Conservation (phyloP, 2,113 vertebrate species). For the Beaufortia kweichowensis region DNA sequence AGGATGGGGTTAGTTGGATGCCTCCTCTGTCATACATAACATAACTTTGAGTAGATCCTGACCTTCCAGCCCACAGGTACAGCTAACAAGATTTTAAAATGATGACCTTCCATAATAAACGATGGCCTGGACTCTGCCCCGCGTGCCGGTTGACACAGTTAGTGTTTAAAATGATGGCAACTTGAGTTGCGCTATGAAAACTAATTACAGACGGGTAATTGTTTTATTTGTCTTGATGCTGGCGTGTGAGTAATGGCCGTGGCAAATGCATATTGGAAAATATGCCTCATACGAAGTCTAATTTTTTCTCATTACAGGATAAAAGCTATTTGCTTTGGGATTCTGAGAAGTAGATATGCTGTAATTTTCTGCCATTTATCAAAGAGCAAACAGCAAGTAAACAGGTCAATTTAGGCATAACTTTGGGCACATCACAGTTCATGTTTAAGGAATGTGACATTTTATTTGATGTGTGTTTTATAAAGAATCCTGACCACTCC, state of each 20-base stretch:
- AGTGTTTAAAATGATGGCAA: conserved; percentile 38
- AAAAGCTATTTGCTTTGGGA: conserved; percentile 20
- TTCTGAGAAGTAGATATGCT: conserved; percentile 26
- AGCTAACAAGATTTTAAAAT: conserved; percentile 70
- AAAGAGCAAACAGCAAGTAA: conserved; percentile 35
- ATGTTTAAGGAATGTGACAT: neutral
- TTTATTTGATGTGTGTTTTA: neutral
- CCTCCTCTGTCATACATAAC: conserved; percentile 3
- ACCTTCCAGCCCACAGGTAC: conserved; percentile 70
- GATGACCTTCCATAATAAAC: conserved; percentile 62
- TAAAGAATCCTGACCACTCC: neutral
- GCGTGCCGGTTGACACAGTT: conserved; percentile 27
- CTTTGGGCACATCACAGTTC: neutral
- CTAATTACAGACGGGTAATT: conserved; percentile 58
- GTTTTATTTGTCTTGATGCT: conserved; percentile 56
- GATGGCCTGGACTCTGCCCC: conserved; percentile 45
- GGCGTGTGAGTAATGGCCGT: conserved; percentile 37
- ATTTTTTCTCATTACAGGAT: conserved; percentile 46
- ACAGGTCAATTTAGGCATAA: conserved; percentile 30
- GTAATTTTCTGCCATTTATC: conserved; percentile 33
- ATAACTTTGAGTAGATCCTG: conserved; percentile 57
- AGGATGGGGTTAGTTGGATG: conserved; percentile 9
- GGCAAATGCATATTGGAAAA: conserved; percentile 51
- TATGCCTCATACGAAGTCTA: conserved; percentile 42
- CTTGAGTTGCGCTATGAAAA: conserved; percentile 48